phyloP scores from a whole-genome alignment of 2,888 invertebrate genomes.

The Dryocosmus kuriphilus region DNA sequence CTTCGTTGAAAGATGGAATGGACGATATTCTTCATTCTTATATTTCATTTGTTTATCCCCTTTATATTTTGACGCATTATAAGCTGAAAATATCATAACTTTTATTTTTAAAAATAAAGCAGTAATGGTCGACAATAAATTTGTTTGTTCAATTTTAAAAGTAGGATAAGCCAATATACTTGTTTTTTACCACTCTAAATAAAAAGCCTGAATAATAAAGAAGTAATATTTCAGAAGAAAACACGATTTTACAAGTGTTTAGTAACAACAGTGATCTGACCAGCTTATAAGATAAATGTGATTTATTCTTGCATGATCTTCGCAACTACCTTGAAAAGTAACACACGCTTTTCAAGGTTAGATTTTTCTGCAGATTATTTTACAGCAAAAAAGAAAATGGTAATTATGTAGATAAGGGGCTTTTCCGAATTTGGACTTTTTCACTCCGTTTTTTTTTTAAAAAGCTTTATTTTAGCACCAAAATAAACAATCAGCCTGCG shows the following conservation, averaged over 20 bases:
- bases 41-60: not conserved
- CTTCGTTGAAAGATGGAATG: constrained; percentile 10
- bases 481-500: too few relatives aligned
- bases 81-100: too few relatives aligned
- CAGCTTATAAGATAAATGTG: constrained; percentile 34
- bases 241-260: not conserved
- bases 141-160: not conserved
- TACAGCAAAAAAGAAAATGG: not conserved
- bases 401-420: too few relatives aligned
- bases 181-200: not conserved
- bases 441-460: too few relatives aligned
- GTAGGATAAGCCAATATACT: not conserved
- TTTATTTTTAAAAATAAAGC: too few relatives aligned
- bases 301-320: constrained; percentile 16
- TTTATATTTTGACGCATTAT: not conserved
- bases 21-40: constrained; percentile 3
- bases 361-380: not conserved
- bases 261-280: constrained; percentile 7
- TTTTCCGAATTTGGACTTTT: too few relatives aligned
- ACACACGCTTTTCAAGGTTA: not conserved
- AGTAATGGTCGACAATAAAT: not conserved
- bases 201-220: not conserved
- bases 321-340: constrained; percentile 16
- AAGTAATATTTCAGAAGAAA: not conserved
- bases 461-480: too few relatives aligned